Conservation (phyloP, 2,113 vertebrate species). For the Oryzias celebensis region DNA sequence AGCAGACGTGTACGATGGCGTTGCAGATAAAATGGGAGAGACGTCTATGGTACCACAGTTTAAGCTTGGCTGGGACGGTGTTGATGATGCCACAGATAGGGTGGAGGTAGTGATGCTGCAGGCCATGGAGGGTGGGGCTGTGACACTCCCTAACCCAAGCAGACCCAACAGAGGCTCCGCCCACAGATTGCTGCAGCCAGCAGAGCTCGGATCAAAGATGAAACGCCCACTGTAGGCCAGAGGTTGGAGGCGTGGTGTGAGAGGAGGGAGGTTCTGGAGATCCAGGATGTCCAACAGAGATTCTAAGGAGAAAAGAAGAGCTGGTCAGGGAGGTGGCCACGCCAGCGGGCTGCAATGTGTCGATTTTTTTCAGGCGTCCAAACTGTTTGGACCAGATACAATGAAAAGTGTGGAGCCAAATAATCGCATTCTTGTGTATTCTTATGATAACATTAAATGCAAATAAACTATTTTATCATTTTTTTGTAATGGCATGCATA, state of each 20-base stretch:
- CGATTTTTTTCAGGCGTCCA: neutral
- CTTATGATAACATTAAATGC: too few relatives aligned
- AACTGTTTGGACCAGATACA: neutral
- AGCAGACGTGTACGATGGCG: conserved; percentile 79
- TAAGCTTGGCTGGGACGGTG: conserved; percentile 65
- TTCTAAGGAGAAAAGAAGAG: conserved; percentile 35
- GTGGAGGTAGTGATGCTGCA: conserved; percentile 73
- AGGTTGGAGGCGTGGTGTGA: conserved; percentile 84
- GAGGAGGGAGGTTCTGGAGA: conserved; percentile 80
- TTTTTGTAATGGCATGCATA: too few relatives aligned
- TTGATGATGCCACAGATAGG: conserved; percentile 64
- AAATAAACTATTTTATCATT: too few relatives aligned
- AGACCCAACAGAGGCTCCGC: conserved; percentile 94
- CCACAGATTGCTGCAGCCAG: conserved; percentile 83
- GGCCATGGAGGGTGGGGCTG: conserved; percentile 76
- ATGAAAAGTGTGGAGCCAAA: neutral
- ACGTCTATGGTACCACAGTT: conserved; percentile 67
- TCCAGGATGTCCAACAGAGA: conserved; percentile 73
- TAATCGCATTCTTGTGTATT: neutral
- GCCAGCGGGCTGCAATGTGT: conserved; percentile 9
- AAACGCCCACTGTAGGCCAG: conserved; percentile 94
- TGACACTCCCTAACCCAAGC: conserved; percentile 88
- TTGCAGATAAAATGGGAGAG: conserved; percentile 84
- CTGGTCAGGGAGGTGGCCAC: conserved; percentile 1
- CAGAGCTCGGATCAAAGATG: conserved; percentile 84